These are phyloP conservation scores for Xiphorhynchus erythropygius DNA, from an alignment of 2,797 vertebrate species.

Conservation along the genomic window DNA sequence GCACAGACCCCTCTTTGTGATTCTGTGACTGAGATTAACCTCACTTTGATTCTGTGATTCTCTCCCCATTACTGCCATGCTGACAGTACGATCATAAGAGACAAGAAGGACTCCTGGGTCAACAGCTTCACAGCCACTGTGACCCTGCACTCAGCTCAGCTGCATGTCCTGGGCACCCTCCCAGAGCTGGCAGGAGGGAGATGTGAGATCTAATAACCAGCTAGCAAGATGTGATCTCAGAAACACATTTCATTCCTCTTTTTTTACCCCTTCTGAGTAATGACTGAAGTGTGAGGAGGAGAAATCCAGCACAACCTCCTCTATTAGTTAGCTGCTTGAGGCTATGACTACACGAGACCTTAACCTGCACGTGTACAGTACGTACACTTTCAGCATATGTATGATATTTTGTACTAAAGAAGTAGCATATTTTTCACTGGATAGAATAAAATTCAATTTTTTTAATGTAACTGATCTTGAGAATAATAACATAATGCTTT, in stretches of 20 bases:
- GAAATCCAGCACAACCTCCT: neutral
- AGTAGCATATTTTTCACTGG: neutral
- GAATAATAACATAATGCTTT: neutral
- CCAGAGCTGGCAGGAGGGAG: neutral
- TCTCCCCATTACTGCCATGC: neutral
- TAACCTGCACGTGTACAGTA: neutral
- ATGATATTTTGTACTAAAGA: neutral
- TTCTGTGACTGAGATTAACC: neutral
- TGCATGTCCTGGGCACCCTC: neutral
- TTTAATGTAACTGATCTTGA: neutral
- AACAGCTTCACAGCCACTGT: rapidly evolving
- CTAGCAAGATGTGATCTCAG: neutral
- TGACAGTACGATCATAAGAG: neutral
- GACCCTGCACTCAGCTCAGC: neutral
- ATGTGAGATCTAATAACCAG: neutral
- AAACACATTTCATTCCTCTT: neutral
- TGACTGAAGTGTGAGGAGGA: neutral
- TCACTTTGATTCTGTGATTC: neutral
- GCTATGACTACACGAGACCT: neutral
- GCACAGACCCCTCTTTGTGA: neutral
- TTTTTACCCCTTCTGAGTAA: neutral
- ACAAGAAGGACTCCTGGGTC: neutral
- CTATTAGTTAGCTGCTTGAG: neutral
- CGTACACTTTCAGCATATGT: neutral
- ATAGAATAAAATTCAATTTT: neutral